These are phyloP conservation scores for Sphinx pinastri DNA, from an alignment of 2,888 invertebrate genomes.

Conservation along the genomic window DNA sequence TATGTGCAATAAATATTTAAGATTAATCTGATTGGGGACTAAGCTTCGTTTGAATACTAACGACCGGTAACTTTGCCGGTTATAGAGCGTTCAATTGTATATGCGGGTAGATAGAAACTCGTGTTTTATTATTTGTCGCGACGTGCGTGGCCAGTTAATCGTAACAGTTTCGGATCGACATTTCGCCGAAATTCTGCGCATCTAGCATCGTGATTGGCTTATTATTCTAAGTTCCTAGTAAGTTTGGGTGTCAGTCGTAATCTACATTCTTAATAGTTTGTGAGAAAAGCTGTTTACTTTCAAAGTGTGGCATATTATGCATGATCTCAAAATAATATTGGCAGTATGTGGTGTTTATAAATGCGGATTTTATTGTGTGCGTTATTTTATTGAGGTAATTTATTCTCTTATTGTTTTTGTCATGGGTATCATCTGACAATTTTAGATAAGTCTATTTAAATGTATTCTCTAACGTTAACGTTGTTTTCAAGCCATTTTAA, in stretches of 20 bases:
- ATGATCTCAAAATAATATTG: background rate
- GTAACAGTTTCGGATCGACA: slow-evolving; percentile 10
- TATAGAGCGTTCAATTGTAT: slow-evolving; percentile 23
- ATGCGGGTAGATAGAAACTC: slow-evolving; percentile 14
- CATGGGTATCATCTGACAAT: too few relatives aligned
- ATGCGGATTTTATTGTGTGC: too few relatives aligned
- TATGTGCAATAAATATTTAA: slow-evolving; percentile 83
- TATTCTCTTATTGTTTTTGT: too few relatives aligned
- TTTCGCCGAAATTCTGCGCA: slow-evolving; percentile 20
- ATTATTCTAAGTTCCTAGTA: slow-evolving; percentile 5
- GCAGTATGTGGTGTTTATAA: too few relatives aligned
- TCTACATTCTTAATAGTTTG: background rate
- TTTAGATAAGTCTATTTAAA: too few relatives aligned
- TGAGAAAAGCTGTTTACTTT: background rate
- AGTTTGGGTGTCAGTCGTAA: slow-evolving; percentile 15
- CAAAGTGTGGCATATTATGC: background rate
- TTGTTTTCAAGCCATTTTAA: too few relatives aligned
- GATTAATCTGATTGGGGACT: slow-evolving; percentile 79
- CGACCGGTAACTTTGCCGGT: slow-evolving; percentile 33
- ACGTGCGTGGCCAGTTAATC: slow-evolving; percentile 4
- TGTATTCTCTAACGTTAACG: too few relatives aligned
- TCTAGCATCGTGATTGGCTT: slow-evolving; percentile 11
- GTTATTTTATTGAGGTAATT: too few relatives aligned
- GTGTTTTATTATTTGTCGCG: slow-evolving; percentile 22
- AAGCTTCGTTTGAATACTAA: slow-evolving; percentile 78